A percentile compares a stretch with the other conserved stretches of the same genome.
phyloP scores from a whole-genome alignment of 2,797 vertebrate species.

The Tokudaia muenninki region DNA sequence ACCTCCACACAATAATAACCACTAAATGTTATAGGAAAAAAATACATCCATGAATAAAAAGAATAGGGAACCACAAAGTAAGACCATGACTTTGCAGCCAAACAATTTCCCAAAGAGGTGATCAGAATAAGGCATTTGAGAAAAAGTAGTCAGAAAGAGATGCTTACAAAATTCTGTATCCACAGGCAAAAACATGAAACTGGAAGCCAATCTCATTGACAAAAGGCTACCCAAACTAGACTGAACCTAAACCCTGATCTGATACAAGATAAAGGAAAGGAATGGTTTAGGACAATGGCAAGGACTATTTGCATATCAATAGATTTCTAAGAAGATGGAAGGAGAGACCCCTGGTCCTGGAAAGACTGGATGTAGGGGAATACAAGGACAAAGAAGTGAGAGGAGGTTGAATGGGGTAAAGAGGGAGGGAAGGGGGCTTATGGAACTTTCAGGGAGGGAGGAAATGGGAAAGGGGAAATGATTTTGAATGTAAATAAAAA shows the following conservation, averaged over 20 bases:
- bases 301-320: too few species aligned
- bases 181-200: background rate
- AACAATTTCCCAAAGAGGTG: background rate
- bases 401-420: too few species aligned
- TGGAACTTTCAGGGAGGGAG: too few species aligned
- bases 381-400: too few species aligned
- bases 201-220: background rate
- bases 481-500: too few species aligned
- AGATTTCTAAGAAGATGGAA: too few species aligned
- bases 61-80: background rate
- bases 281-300: background rate
- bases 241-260: background rate
- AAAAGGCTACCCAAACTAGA: background rate
- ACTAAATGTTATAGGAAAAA: background rate
- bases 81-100: fast-evolving
- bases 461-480: too few species aligned
- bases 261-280: background rate
- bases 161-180: background rate
- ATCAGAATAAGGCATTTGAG: background rate
- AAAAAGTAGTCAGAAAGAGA: background rate
- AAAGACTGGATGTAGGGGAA: too few species aligned
- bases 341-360: too few species aligned
- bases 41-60: background rate
- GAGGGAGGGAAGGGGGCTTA: too few species aligned
- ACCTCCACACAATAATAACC: background rate